A percentile compares a stretch with the other conserved stretches of the same genome.
These are phyloP conservation scores for Aegithalos caudatus DNA, from an alignment of 2,113 vertebrate species.

Conservation along the genomic window DNA sequence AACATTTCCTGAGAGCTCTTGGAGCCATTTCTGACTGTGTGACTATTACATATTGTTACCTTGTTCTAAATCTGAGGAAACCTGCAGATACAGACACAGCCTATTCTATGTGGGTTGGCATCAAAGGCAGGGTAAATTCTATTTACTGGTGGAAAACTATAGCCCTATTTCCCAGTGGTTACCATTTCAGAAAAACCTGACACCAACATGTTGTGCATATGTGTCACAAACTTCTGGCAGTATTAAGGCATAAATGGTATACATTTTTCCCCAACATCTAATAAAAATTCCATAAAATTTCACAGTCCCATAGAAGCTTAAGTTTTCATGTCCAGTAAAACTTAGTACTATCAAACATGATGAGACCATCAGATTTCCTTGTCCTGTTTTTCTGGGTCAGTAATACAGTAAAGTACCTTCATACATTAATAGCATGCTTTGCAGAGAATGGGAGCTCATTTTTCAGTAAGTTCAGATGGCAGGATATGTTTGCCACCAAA, in stretches of 20 bases:
- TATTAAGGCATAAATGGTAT: background rate
- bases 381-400: background rate
- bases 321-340: background rate
- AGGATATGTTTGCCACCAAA: background rate
- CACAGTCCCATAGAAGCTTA: background rate
- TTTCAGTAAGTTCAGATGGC: background rate
- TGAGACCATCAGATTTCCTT: background rate
- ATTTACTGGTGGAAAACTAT: background rate
- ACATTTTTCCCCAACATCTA: background rate
- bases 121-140: background rate
- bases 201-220: background rate
- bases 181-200: background rate
- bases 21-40: background rate
- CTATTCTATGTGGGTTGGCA: background rate
- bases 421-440: background rate
- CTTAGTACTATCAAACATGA: background rate
- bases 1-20: background rate
- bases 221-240: background rate
- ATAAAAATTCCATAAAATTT: background rate
- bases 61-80: background rate
- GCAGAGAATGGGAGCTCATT: background rate
- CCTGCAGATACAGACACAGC: background rate
- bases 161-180: background rate
- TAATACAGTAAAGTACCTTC: background rate
- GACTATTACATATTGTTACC: background rate